phyloP scores from a whole-genome alignment of 2,113 vertebrate genomes.

The Holacanthus passer region DNA sequence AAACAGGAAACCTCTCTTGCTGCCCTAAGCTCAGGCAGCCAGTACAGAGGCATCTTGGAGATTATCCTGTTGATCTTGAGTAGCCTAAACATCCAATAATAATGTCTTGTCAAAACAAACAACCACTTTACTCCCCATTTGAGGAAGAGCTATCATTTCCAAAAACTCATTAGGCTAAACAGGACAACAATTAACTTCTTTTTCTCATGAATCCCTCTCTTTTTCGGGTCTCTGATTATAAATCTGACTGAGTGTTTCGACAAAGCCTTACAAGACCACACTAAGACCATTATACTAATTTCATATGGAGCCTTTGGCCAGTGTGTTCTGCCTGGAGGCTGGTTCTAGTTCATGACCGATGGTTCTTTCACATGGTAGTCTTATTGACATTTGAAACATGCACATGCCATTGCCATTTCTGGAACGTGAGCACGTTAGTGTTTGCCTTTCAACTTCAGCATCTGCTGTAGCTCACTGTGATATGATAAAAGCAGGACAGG shows the following conservation, averaged over 20 bases:
- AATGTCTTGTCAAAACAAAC: constrained; percentile 69
- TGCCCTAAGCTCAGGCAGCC: constrained; percentile 48
- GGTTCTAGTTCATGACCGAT: constrained; percentile 69
- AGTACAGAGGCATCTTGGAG: constrained; percentile 45
- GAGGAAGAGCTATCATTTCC: constrained; percentile 29
- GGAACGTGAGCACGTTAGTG: constrained; percentile 53
- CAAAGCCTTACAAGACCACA: not conserved
- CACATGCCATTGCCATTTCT: constrained; percentile 76
- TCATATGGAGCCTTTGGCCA: constrained; percentile 40
- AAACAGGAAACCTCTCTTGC: constrained; percentile 72
- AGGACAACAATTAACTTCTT: constrained; percentile 21
- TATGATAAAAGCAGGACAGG: constrained; percentile 39
- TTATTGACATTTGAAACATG: constrained; percentile 82
- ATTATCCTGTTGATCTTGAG: constrained; percentile 60
- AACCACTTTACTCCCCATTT: constrained; percentile 36
- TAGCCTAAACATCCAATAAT: constrained; percentile 61
- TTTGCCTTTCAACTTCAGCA: constrained; percentile 65
- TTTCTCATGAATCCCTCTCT: not conserved
- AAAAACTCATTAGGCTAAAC: constrained; percentile 46
- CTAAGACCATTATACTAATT: constrained; percentile 30
- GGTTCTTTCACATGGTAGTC: constrained; percentile 62
- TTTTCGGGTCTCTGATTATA: not conserved
- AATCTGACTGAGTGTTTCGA: not conserved
- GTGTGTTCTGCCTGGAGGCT: constrained; percentile 45
- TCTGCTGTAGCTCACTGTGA: constrained; percentile 58